Conservation (phyloP, 1,140 invertebrate species). For the Lasioglossum albipes region DNA sequence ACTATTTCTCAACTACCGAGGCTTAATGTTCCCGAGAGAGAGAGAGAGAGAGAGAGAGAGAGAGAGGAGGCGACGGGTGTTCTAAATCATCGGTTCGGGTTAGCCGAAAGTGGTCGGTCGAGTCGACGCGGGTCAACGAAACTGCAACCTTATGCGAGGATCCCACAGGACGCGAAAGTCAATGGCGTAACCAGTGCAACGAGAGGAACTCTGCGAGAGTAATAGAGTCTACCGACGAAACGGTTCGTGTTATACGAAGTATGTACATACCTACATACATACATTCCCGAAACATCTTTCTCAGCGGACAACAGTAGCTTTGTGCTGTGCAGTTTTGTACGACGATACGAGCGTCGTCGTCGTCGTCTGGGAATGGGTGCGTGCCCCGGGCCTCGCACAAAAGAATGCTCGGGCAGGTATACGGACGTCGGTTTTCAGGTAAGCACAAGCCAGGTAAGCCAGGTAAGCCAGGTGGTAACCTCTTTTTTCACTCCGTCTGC, state of each 20-base stretch:
- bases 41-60: too few relatives aligned
- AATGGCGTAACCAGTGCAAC: neutral
- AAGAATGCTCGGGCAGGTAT: constrained; percentile 72
- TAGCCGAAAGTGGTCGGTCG: neutral
- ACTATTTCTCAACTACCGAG: neutral
- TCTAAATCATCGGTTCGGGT: neutral
- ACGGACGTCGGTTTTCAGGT: constrained; percentile 71
- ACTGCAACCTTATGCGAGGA: neutral
- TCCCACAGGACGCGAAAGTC: neutral
- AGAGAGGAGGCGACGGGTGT: neutral
- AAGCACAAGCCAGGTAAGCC: constrained; percentile 75
- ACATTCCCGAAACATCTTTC: constrained; percentile 52
- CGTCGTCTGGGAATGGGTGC: constrained; percentile 53
- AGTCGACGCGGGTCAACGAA: neutral
- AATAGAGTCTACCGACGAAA: neutral
- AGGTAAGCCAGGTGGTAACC: constrained; percentile 79
- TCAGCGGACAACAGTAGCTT: constrained; percentile 31
- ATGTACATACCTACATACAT: too few relatives aligned
- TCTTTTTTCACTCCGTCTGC: constrained; percentile 68
- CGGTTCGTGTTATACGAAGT: neutral
- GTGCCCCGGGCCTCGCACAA: constrained; percentile 59
- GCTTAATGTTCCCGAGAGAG: neutral
- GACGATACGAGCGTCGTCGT: constrained; percentile 1
- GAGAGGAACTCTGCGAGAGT: neutral
- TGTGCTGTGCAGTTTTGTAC: constrained; percentile 44